Evolutionary conservation across 2,888 invertebrate genomes (phyloP).

Genomic region (Yponomeuta sedellus): DNA sequence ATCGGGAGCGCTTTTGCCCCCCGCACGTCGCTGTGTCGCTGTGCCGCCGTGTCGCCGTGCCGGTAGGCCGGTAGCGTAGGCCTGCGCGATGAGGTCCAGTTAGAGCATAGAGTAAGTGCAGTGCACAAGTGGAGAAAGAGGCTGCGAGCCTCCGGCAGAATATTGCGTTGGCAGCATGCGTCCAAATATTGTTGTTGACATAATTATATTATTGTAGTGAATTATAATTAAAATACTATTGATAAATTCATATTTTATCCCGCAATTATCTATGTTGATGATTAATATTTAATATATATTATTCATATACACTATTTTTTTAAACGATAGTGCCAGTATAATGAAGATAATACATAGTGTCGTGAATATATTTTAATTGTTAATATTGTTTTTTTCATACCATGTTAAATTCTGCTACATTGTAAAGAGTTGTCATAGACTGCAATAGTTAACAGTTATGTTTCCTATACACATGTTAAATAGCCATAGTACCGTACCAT

Average conservation of each 20-base stretch:
- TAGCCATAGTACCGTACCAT: slow-evolving; percentile 47
- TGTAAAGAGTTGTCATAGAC: slow-evolving; percentile 46
- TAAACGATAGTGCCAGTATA: slow-evolving; percentile 51
- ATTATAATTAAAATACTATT: slow-evolving; percentile 53
- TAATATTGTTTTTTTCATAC: slow-evolving; percentile 59
- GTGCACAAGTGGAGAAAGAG: neutral
- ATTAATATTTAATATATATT: slow-evolving; percentile 51
- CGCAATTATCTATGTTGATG: slow-evolving; percentile 58
- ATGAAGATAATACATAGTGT: slow-evolving; percentile 29
- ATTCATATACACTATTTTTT: slow-evolving; percentile 36
- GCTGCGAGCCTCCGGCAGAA: slow-evolving; percentile 26
- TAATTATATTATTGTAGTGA: slow-evolving; percentile 63
- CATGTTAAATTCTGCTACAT: slow-evolving; percentile 47
- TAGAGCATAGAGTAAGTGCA: neutral
- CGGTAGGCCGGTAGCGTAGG: no score
- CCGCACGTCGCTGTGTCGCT: neutral
- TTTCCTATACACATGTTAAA: slow-evolving; percentile 62
- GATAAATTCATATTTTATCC: slow-evolving; percentile 61
- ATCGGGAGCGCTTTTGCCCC: neutral
- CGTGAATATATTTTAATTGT: slow-evolving; percentile 54
- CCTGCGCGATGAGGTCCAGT: no score
- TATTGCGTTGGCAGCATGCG: slow-evolving; percentile 38
- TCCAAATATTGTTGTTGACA: slow-evolving; percentile 62
- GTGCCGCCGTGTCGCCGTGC: neutral
- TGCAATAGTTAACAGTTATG: slow-evolving; percentile 56